Conservation (phyloP, 2,113 vertebrate species). For the Leucoraja erinaceus region DNA sequence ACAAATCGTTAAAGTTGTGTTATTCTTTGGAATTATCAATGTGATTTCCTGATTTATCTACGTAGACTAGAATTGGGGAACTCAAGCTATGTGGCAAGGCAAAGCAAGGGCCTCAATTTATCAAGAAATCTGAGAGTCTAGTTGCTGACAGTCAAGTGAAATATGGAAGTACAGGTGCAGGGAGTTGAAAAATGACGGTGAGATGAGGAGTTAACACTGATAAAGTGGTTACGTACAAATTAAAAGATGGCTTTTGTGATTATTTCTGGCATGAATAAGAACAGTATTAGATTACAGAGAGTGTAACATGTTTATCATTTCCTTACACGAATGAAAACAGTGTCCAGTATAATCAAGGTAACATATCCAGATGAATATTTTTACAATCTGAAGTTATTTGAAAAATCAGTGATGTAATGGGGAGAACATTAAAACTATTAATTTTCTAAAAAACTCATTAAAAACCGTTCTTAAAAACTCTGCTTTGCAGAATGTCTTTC, state of each 20-base stretch:
- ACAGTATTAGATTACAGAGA: background rate
- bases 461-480: background rate
- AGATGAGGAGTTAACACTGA: background rate
- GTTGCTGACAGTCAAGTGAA: background rate
- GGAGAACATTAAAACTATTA: background rate
- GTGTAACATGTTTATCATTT: background rate
- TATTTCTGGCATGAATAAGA: background rate
- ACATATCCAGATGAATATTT: background rate
- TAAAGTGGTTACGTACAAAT: background rate
- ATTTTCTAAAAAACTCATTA: background rate
- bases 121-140: background rate
- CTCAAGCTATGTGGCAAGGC: background rate
- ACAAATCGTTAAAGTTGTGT: background rate
- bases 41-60: background rate
- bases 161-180: background rate
- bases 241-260: background rate
- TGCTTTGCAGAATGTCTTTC: background rate
- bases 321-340: background rate
- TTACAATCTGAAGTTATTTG: background rate
- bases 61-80: background rate
- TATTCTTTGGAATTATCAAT: background rate
- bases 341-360: background rate
- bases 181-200: background rate
- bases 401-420: background rate
- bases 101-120: too few species aligned